Evolutionary conservation across 2,888 invertebrate species (phyloP).

Genomic region (Taphrorychus bicolor): DNA sequence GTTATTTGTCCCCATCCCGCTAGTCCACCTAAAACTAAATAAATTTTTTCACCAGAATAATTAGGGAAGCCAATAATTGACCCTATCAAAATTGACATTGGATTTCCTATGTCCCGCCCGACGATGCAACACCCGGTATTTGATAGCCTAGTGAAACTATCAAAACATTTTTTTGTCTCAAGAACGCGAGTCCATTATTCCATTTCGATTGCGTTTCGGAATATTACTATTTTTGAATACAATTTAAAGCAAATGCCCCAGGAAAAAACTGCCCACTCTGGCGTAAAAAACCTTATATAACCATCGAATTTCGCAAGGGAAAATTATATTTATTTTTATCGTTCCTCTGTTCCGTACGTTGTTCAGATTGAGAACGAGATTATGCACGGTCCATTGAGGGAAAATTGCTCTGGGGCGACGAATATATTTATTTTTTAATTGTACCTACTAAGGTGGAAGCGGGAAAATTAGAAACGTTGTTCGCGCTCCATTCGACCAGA

Average conservation of each 20-base stretch:
- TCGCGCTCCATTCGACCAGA: slow-evolving; percentile 33
- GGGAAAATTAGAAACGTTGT: slow-evolving; percentile 42
- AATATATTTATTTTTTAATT: slow-evolving; percentile 53
- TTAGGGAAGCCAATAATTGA: too few species aligned
- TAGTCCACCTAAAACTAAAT: too few species aligned
- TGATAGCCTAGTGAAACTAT: too few species aligned
- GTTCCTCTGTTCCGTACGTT: slow-evolving; percentile 42
- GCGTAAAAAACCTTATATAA: slow-evolving; percentile 21
- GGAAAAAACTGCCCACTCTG: not conserved
- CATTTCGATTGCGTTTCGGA: too few species aligned
- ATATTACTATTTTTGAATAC: too few species aligned
- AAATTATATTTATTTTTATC: slow-evolving; percentile 52
- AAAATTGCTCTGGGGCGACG: slow-evolving; percentile 54
- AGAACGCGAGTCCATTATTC: too few species aligned
- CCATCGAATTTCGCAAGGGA: slow-evolving; percentile 37
- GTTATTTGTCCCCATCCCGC: too few species aligned
- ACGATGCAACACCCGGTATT: too few species aligned
- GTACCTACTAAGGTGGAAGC: slow-evolving; percentile 48
- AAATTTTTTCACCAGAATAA: too few species aligned
- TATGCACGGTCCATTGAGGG: slow-evolving; percentile 56
- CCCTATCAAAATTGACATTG: too few species aligned
- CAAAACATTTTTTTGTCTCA: too few species aligned
- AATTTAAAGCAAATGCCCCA: not conserved
- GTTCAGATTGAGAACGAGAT: slow-evolving; percentile 53
- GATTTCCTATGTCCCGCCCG: too few species aligned